Conservation (phyloP, 1,140 invertebrate genomes). For the Babylonia areolata region DNA sequence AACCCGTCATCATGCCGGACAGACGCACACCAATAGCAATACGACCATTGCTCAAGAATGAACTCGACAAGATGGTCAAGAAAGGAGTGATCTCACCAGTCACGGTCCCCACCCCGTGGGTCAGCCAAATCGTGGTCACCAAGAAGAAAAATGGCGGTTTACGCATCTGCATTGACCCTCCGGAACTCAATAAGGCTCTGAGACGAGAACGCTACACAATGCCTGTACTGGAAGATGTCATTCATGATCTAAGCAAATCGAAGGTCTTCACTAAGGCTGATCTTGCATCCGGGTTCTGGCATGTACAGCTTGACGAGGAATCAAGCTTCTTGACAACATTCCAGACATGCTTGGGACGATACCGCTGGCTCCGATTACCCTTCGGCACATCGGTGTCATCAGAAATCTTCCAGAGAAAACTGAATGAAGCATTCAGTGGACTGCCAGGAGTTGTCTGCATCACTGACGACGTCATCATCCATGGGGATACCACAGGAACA, state of each 20-base stretch:
- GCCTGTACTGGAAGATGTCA: constrained; percentile 52
- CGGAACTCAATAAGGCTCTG: constrained; percentile 54
- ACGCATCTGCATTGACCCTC: constrained; percentile 56
- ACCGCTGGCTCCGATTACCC: constrained; percentile 41
- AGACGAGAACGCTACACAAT: constrained; percentile 49
- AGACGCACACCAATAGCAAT: constrained; percentile 42
- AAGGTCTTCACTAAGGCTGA: constrained; percentile 56
- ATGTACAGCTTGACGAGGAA: constrained; percentile 50
- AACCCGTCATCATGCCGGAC: constrained; percentile 35
- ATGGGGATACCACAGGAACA: constrained; percentile 48
- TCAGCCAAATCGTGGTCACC: constrained; percentile 50
- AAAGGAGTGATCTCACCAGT: constrained; percentile 49
- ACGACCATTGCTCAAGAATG: constrained; percentile 33
- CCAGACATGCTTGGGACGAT: constrained; percentile 51
- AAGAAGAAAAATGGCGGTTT: constrained; percentile 46
- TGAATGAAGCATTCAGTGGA: constrained; percentile 61
- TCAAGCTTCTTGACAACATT: constrained; percentile 50
- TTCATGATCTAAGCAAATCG: constrained; percentile 46
- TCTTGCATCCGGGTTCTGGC: constrained; percentile 54
- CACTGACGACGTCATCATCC: constrained; percentile 71
- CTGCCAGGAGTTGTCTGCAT: constrained; percentile 67
- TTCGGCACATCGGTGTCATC: constrained; percentile 36
- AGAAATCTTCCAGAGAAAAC: constrained; percentile 67
- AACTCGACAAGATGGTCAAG: constrained; percentile 44
- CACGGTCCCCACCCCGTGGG: constrained; percentile 50